These are phyloP conservation scores for Hartigia nigra DNA, from an alignment of 2,888 invertebrate genomes.

Conservation along the genomic window DNA sequence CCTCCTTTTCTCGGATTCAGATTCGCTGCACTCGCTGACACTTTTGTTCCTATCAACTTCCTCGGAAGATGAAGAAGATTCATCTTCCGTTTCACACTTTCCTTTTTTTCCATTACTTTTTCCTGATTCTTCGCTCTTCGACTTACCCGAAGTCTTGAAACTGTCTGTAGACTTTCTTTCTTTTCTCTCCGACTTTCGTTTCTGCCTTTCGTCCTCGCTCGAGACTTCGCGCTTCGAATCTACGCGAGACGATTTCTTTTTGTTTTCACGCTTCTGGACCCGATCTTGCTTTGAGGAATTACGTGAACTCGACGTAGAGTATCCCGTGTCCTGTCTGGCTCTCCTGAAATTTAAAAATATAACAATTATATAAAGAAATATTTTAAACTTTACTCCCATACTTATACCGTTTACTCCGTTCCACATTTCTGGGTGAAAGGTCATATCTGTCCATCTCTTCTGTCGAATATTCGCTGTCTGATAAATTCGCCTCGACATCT, in stretches of 20 bases:
- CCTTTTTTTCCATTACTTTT: constrained; percentile 44
- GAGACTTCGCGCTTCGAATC: constrained; percentile 34
- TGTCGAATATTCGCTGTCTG: constrained; percentile 50
- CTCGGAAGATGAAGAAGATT: constrained; percentile 41
- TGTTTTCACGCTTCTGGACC: constrained; percentile 43
- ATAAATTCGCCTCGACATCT: constrained; percentile 43
- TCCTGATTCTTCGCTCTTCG: constrained; percentile 40
- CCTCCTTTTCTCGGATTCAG: constrained; percentile 42
- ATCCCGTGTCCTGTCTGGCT: constrained; percentile 74
- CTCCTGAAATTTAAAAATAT: constrained; percentile 51
- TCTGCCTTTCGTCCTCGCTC: constrained; percentile 30
- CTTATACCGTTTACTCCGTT: constrained; percentile 19
- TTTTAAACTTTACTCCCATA: constrained; percentile 2
- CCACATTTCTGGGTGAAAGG: constrained; percentile 37
- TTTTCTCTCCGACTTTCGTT: constrained; percentile 18
- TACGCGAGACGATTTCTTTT: constrained; percentile 38
- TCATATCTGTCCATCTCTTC: constrained; percentile 52
- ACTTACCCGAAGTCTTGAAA: constrained; percentile 20
- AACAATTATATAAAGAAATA: neutral
- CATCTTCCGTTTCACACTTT: constrained; percentile 42
- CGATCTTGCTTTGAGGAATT: constrained; percentile 64
- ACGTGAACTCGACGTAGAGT: constrained; percentile 76
- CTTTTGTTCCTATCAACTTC: constrained; percentile 34
- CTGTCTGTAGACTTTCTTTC: constrained; percentile 11
- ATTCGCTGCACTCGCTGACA: constrained; percentile 44